A percentile compares a stretch with the other conserved stretches of the same genome.
phyloP scores from a whole-genome alignment of 2,888 invertebrate genomes.

The Gymnoscelis rufifasciata region DNA sequence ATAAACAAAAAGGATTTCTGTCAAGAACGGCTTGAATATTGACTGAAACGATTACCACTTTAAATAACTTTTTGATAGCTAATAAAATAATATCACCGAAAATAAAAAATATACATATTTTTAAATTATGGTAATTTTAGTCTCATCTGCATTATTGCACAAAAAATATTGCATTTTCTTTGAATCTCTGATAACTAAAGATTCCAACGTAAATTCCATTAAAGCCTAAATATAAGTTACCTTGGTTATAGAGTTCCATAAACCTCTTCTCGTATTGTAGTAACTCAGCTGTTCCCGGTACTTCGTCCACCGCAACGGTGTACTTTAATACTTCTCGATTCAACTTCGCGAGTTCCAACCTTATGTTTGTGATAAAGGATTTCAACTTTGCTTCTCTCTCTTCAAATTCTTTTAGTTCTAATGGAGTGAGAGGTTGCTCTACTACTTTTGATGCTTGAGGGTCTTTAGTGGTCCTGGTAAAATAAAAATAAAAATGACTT shows the following conservation, averaged over 20 bases:
- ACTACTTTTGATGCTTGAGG: constrained; percentile 41
- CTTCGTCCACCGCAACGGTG: constrained; percentile 92
- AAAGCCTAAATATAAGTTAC: too few relatives aligned
- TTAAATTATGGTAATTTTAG: too few relatives aligned
- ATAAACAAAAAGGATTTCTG: too few relatives aligned
- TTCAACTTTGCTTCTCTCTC: constrained; percentile 63
- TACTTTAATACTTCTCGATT: constrained; percentile 89
- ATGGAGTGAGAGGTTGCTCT: constrained; percentile 58
- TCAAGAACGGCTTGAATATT: too few relatives aligned
- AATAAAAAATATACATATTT: too few relatives aligned
- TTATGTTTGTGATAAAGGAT: constrained; percentile 51
- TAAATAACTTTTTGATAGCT: too few relatives aligned
- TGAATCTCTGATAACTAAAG: too few relatives aligned
- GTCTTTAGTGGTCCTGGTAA: constrained; percentile 47
- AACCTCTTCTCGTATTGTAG: constrained; percentile 97
- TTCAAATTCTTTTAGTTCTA: constrained; percentile 59
- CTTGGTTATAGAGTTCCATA: constrained; percentile 96
- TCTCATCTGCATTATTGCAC: too few relatives aligned
- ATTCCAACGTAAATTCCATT: too few relatives aligned
- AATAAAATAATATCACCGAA: too few relatives aligned
- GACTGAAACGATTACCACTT: too few relatives aligned
- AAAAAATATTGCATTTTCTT: too few relatives aligned
- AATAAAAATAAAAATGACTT: not conserved
- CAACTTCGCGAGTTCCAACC: constrained; percentile 86
- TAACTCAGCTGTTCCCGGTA: constrained; percentile 94